Evolutionary conservation across 1,140 invertebrate genomes (phyloP), one percentile per base, ranked within the genome.

Genomic region (Temnothorax curvispinosus): DNA sequence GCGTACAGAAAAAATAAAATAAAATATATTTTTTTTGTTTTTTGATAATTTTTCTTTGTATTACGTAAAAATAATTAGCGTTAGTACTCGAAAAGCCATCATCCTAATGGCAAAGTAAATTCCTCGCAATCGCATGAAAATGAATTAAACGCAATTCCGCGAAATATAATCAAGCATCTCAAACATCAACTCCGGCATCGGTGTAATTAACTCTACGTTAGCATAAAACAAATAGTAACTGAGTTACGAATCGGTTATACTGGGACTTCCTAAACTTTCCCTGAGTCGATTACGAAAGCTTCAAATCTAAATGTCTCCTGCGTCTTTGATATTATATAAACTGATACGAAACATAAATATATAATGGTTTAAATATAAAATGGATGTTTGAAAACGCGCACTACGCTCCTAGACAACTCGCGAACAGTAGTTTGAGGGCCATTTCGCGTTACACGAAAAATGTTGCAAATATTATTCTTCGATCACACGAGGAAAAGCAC

Each of bases 201-300:
- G 38, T 81, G 78, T 84, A 75, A 84, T 84, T 84, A 84, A 84
- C 54, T 75, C 54, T 47, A 60, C 41, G 80, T 84, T 74, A 84
- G 69, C 80, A 71, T 74, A 74, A 74, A 82, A 75, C 80, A 84
- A 84, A 84, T 75, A 84, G 80, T 32, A 75, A 84, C 80, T 50
- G 54, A 84, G 80, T 84, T 74, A 50, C 41, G 69, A 60, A 50
- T 74, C 69, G 69, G 50, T 84, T 84, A 84, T 74, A 58, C 52
- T 27, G 38, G 54, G 41, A 75, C 69, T 58, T 74, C 27, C 69
- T 38, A 74, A 74, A 82, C 80, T 84, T 84, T 84, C 54, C 21
- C 27, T 18, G 32, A 72, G 27, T 74, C 69, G 71, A 62, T 84
- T 35, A 52, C 62, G 77, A 54, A 41, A 52, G 77, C 64, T 80